Evolutionary conservation across 2,797 vertebrate genomes (phyloP), one percentile per base, ranked within the genome.

Genomic region (Acrossocheilus fasciatus): DNA sequence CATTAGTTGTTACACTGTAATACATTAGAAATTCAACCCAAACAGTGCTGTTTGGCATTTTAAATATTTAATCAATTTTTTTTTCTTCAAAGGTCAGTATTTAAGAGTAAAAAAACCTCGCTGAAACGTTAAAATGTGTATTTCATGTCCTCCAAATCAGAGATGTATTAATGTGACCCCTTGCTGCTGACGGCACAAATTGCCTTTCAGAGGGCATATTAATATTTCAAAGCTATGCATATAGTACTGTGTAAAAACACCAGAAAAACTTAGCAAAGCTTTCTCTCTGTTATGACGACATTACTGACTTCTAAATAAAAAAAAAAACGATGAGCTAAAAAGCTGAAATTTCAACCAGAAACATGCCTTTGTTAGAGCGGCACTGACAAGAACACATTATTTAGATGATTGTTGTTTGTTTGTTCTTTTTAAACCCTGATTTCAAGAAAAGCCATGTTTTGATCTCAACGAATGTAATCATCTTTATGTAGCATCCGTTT

Each of bases 391-490:
- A 76, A 81, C 54, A 36, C 43, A 1, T 41, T 66, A 7, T 34
- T 66, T 34, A 17, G 64, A 17, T 17, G 11, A 64, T 30, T 64
- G 10, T 17, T 66, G n/a, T 8, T 66, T 66, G 4, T 66, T 68
- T 59, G 0, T 83, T 15, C 43, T 52, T 62, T 85, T 23, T 10
- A 57, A 47, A 43, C 47, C 45, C 69, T 69, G 23, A 73, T 85
- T 72, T 83, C 30, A 75, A 68, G 30, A 7, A 69, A 86, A 81
- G 82, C 82, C 81, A 81, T 87, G 80, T n/a, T 82, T 85, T 45
- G 18, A 54, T 82, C 69, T 74, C 69, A 66, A 68, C 6, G 50
- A 89, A 89, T 89, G 82, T 90, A 90, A 86, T 89, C 68, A 62
- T 75, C 54, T 84, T 66, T 74, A 87, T 87, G 88, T 90, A 89